phyloP scores from a whole-genome alignment of 2,797 vertebrate species.

The Gallinago nigripennis region DNA sequence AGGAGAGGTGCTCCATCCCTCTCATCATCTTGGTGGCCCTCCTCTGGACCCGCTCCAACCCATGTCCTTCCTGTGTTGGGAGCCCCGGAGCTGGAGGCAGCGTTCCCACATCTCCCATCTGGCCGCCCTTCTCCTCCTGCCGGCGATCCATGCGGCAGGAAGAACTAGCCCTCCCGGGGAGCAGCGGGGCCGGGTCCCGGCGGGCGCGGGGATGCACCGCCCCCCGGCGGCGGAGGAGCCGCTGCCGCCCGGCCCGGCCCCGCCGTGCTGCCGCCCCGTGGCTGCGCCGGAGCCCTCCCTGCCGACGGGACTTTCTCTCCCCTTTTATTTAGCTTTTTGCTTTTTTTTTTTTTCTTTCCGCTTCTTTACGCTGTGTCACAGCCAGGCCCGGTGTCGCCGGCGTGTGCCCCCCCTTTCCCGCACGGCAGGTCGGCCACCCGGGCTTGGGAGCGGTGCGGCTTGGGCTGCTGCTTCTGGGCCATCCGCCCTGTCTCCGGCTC shows the following conservation, averaged over 20 bases:
- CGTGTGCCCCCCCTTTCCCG: rapidly evolving
- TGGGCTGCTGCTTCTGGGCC: not conserved
- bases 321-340: rapidly evolving
- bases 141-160: not conserved
- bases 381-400: not conserved
- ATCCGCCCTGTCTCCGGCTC: not conserved
- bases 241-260: not conserved
- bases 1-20: not conserved
- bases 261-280: not conserved
- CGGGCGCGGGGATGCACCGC: not conserved
- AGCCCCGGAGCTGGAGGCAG: not conserved
- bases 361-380: not conserved
- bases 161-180: rapidly evolving
- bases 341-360: rapidly evolving
- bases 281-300: not conserved
- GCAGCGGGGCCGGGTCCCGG: not conserved
- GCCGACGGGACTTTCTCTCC: not conserved
- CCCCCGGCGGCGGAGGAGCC: not conserved
- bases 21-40: no score
- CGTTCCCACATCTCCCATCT: not conserved
- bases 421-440: no score
- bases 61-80: not conserved
- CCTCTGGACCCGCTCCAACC: not conserved
- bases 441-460: not conserved
- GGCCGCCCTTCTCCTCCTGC: not conserved